Evolutionary conservation across 2,888 invertebrate genomes (phyloP), one percentile per base, ranked within the genome.

Genomic region (Plagodis pulveraria): DNA sequence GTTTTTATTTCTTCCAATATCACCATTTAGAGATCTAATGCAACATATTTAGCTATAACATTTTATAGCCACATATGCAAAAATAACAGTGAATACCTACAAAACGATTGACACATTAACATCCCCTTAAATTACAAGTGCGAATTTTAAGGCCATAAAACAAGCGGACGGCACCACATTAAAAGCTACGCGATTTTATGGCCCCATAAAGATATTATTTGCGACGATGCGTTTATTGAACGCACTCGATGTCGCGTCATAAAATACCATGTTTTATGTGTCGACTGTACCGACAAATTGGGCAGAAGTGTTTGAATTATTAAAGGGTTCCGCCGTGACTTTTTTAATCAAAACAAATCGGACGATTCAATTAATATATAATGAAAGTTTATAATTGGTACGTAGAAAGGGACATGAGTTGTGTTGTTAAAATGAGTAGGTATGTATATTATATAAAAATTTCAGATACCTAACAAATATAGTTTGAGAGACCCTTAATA

Each of bases 141-240:
- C 53, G 46, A 54, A 58, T 54, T 58, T 44, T 50, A 58, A 58
- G 50, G 53, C 58, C 33, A 54, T 58, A 53, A 58, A 54, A 49
- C 44, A 58, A 6, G 45, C 50, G 50, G 49, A 52, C 38, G 34
- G 50, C 50, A 43, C 54, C 44, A 33, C 54, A 55, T 59, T 55
- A 59, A 58, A 53, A 59, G 38, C 54, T 47, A 42, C 54, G 45
- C 36, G 35, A 44, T 36, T 54, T 59, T 59, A 59, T 59, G 22
- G 50, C 50, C 49, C 54, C 50, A 59, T 59, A 59, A 59, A 59
- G 47, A 59, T 55, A 59, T 58, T 58, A 58, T 59, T 59, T 59
- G 59, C 41, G 54, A 53, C 58, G 59, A 59, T 59, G 59, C 59
- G 59, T 59, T 59, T 59, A 59, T 55, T 59, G 59, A 59, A 59